Evolutionary conservation across 2,888 invertebrate species (phyloP).

Genomic region (Drosophila meridionalis): DNA sequence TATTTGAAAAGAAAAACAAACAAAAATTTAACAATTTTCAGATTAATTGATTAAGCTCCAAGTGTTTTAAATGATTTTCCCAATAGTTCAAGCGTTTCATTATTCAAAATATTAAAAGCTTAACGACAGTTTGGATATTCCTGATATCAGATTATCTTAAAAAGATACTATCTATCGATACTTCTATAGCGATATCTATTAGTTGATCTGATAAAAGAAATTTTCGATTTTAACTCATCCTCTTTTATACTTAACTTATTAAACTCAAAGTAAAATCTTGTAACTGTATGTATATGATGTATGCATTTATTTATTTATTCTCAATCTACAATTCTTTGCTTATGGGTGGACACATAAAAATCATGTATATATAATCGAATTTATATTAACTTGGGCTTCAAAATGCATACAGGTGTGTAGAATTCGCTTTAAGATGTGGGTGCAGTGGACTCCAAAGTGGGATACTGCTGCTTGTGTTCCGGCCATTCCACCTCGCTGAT

Average conservation of each 20-base stretch:
- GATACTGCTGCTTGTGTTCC: conserved; percentile 53
- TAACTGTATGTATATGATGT: conserved; percentile 5
- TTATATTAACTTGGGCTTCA: conserved; percentile 24
- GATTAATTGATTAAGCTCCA: no score
- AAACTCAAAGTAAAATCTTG: neutral
- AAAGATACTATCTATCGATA: neutral
- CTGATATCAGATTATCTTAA: neutral
- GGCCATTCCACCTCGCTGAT: conserved; percentile 72
- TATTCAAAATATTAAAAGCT: neutral
- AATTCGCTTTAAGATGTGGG: conserved; percentile 29
- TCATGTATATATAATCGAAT: conserved; percentile 17
- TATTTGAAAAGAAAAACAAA: neutral
- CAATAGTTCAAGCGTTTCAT: no score
- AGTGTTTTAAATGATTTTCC: no score
- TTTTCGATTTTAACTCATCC: neutral
- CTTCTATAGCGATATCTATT: neutral
- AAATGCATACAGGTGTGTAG: conserved; percentile 41
- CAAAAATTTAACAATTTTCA: no score
- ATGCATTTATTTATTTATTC: conserved; percentile 50
- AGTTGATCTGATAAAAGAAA: neutral
- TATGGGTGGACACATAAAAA: conserved; percentile 17
- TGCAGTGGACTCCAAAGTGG: conserved; percentile 32
- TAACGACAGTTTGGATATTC: neutral
- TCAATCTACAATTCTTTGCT: conserved; percentile 40
- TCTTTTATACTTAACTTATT: no score